These are phyloP conservation scores for Oreocharis arfaki DNA, from an alignment of 2,113 vertebrate species.

Conservation along the genomic window DNA sequence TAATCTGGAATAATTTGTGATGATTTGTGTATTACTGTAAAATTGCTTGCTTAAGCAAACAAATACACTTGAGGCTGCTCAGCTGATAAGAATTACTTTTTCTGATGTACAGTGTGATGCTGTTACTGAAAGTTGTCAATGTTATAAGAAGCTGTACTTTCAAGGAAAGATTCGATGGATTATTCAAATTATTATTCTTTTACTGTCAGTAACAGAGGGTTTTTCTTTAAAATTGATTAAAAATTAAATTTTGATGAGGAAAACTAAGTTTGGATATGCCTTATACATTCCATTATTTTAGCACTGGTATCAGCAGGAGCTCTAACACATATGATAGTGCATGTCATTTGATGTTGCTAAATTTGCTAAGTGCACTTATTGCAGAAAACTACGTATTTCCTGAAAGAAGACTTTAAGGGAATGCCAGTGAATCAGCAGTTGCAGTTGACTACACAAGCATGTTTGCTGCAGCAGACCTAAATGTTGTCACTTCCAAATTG, in stretches of 20 bases:
- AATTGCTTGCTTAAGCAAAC: not conserved
- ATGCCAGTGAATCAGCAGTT: conserved; percentile 19
- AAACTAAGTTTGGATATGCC: not conserved
- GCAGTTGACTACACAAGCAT: not conserved
- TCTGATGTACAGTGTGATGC: not conserved
- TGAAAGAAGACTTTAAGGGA: not conserved
- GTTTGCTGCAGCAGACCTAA: not conserved
- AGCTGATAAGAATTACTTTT: not conserved
- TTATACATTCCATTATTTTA: not conserved
- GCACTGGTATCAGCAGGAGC: not conserved
- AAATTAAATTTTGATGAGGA: not conserved
- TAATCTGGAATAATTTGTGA: not conserved
- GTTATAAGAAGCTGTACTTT: not conserved
- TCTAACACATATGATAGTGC: not conserved
- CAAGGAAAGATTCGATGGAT: not conserved
- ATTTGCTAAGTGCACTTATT: not conserved
- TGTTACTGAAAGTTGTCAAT: not conserved
- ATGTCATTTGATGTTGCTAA: not conserved
- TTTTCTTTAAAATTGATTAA: not conserved
- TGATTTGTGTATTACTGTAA: not conserved
- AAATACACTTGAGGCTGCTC: not conserved
- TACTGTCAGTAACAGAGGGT: not conserved
- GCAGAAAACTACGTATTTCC: not conserved
- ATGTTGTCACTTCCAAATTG: not conserved
- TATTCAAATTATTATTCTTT: not conserved